A percentile compares a stretch with the other conserved stretches of the same genome.
Conservation (phyloP, 2,113 vertebrate species). For the Taxidea taxus region DNA sequence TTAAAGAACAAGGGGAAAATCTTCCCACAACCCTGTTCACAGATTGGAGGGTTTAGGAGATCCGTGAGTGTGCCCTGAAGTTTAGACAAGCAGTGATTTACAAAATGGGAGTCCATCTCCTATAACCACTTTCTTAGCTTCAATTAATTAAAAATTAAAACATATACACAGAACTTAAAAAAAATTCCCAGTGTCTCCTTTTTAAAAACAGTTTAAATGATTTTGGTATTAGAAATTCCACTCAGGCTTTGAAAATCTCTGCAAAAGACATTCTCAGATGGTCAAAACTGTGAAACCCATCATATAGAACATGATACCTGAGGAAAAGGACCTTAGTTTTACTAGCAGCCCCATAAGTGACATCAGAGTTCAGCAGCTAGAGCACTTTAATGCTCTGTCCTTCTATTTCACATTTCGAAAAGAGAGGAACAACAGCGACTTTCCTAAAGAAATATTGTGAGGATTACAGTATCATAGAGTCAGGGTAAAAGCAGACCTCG, state of each 20-base stretch:
- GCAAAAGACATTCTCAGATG: slow-evolving; percentile 55
- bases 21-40: background rate
- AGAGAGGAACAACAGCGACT: background rate
- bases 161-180: background rate
- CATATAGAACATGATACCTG: background rate
- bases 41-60: background rate
- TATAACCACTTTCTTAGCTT: background rate
- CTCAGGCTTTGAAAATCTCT: slow-evolving; percentile 47
- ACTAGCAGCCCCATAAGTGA: slow-evolving; percentile 18
- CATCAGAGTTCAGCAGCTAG: background rate
- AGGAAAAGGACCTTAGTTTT: slow-evolving; percentile 33
- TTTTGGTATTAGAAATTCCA: slow-evolving; percentile 1
- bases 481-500: background rate
- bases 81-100: background rate
- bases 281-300: slow-evolving; percentile 55
- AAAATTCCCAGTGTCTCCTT: background rate
- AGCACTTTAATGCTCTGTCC: background rate
- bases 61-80: background rate
- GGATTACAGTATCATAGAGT: background rate
- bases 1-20: background rate
- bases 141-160: slow-evolving; percentile 9
- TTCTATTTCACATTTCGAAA: background rate
- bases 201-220: background rate
- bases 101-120: background rate
- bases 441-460: background rate